Evolutionary conservation across 2,797 vertebrate genomes (phyloP).

Genomic region (Acanthiza pusilla): DNA sequence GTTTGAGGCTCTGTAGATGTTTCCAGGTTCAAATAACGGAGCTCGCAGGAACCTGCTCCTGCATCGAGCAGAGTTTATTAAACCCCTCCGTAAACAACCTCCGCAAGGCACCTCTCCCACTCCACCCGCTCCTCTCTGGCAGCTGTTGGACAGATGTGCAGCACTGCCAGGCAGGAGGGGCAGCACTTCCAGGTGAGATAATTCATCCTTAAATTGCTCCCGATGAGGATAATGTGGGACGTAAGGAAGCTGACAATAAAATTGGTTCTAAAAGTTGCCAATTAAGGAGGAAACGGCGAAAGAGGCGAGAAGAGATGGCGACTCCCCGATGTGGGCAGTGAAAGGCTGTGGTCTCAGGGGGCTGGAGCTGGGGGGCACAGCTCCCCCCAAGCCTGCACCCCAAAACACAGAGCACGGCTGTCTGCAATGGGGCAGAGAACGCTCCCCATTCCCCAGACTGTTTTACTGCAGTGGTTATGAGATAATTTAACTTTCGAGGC

Average conservation of each 20-base stretch:
- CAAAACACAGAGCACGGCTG: neutral
- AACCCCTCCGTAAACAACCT: constrained; percentile 10
- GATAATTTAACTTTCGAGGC: neutral
- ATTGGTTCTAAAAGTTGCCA: neutral
- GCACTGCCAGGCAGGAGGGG: neutral
- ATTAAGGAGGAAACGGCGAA: neutral
- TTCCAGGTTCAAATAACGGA: neutral
- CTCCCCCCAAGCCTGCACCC: neutral
- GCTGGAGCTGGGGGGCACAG: neutral
- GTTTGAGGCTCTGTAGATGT: constrained; percentile 14
- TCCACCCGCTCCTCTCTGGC: neutral
- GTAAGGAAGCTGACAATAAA: neutral
- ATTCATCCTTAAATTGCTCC: constrained; percentile 2
- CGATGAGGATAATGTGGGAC: neutral
- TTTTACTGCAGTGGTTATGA: neutral
- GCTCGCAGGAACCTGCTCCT: neutral
- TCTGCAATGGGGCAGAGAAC: neutral
- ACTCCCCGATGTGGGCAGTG: neutral
- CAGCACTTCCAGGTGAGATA: neutral
- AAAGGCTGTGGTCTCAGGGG: neutral
- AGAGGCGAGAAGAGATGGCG: accelerated
- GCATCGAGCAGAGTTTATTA: constrained; percentile 15
- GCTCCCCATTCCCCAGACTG: neutral
- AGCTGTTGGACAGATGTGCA: constrained; percentile 41
- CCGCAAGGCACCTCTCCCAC: neutral